Base-by-base conservation (phyloP, 2,113 vertebrate species). In the Sinosuthora webbiana region DNA sequence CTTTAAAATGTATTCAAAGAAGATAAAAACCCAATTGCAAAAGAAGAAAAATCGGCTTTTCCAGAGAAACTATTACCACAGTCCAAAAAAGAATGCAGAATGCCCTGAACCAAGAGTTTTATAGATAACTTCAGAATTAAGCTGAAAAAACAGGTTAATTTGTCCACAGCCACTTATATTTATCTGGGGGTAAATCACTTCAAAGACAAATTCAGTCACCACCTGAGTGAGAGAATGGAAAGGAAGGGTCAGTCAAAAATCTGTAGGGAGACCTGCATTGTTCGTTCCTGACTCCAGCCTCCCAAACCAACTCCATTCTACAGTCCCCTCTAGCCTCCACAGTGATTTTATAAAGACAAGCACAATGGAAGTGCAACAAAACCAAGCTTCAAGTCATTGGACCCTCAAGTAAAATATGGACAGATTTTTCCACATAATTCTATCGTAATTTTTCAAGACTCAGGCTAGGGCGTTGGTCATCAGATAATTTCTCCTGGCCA, bases 71-170 rank as follows among this genome's bases (percentile, higher is more conserved):
- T 30, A 57, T 82, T 52, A 57, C 87, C 18, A 1, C 31, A 45
- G 27, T 83, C 92, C 93, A 97, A 92, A 77, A 92, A 90, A 74
- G 44, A 95, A 92, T 83, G 65, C 57, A 70, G 87, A 89, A 97
- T 64, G 52, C 6, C 21, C 5, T 45, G 67, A 87, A 90, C 44
- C 28, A 71, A 57, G 39, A 60, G 31, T 69, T 90, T 93, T 74
- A 60, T 68, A 79, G 80, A 31, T 81, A 93, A 75, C 16, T 89
- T 84, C 65, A 85, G 53, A 91, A 86, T 19, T 21, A 64, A 67
- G 60, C 23, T 96, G 65, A 94, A 50, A 60, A 75, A 88, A 53
- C 8, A 53, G 11, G 7, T 67, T 73, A 44, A 49, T 85, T 83
- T 65, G 9, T 28, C 9, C 23, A 3, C 35, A 79, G 0, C 7